Conservation (phyloP, 2,113 vertebrate species). For the Sardina pilchardus region DNA sequence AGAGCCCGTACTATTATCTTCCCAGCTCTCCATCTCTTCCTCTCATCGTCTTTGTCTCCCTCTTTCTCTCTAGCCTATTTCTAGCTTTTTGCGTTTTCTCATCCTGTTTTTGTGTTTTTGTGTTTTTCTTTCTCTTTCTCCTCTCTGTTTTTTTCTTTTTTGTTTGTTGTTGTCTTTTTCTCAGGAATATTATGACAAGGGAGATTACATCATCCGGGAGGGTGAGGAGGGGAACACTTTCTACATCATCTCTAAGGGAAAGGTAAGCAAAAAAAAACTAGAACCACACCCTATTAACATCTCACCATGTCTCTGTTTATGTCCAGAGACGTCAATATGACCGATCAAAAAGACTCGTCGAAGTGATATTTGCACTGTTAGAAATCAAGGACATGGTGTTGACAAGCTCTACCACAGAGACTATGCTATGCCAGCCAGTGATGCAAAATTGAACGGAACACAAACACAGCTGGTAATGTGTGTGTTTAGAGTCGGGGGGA, state of each 20-base stretch:
- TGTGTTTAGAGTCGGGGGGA: neutral
- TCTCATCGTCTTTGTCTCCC: neutral
- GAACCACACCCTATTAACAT: neutral
- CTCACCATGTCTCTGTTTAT: neutral
- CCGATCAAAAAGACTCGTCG: neutral
- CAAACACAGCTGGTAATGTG: conserved; percentile 7
- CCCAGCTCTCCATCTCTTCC: neutral
- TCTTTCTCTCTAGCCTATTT: neutral
- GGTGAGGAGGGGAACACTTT: conserved; percentile 78
- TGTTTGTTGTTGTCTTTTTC: conserved; percentile 36
- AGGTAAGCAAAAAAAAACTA: conserved; percentile 57
- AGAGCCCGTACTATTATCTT: neutral
- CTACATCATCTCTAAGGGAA: conserved; percentile 77
- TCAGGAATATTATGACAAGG: conserved; percentile 77
- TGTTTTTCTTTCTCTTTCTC: neutral
- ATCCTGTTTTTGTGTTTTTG: neutral
- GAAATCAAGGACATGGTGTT: too few relatives aligned
- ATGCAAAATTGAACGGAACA: neutral
- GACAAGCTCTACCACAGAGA: neutral
- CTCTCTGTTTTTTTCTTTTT: neutral
- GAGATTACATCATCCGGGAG: conserved; percentile 73
- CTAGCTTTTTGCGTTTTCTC: neutral
- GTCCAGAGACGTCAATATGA: neutral
- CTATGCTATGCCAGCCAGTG: neutral
- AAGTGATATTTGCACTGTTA: neutral